Percentiles rank a stretch among this genome's conserved stretches.
These are phyloP conservation scores for Tragelaphus strepsiceros DNA, from an alignment of 2,113 vertebrate genomes.

Conservation along the genomic window DNA sequence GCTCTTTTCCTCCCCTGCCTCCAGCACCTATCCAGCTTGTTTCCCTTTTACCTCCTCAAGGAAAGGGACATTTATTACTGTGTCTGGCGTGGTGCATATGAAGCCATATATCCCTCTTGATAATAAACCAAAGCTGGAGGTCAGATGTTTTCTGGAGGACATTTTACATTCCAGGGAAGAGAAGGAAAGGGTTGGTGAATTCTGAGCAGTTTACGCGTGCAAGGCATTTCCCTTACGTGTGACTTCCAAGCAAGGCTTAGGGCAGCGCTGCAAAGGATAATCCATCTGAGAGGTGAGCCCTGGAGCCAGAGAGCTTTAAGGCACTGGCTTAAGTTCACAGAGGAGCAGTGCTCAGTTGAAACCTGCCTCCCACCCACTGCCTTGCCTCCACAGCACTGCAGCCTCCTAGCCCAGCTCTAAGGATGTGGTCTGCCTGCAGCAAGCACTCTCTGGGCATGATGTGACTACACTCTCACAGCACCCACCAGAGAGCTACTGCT, in stretches of 20 bases:
- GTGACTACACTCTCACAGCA: too few relatives aligned
- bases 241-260: not conserved
- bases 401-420: too few relatives aligned
- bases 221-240: not conserved
- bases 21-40: not conserved
- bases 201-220: fast-evolving
- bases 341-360: not conserved
- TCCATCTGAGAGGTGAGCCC: not conserved
- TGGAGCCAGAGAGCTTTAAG: not conserved
- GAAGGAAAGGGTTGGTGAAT: not conserved
- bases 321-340: not conserved
- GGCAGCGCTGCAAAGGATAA: not conserved
- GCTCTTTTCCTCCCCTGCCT: not conserved
- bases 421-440: not conserved
- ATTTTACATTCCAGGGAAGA: not conserved
- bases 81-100: fast-evolving
- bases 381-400: not conserved
- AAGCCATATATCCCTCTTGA: not conserved
- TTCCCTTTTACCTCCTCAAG: not conserved
- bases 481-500: too few relatives aligned
- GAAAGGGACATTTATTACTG: not conserved
- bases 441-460: not conserved
- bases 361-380: not conserved
- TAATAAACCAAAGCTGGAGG: not conserved
- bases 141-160: not conserved